Conservation (phyloP, 2,797 vertebrate species). For the Pangasius krempfi region DNA sequence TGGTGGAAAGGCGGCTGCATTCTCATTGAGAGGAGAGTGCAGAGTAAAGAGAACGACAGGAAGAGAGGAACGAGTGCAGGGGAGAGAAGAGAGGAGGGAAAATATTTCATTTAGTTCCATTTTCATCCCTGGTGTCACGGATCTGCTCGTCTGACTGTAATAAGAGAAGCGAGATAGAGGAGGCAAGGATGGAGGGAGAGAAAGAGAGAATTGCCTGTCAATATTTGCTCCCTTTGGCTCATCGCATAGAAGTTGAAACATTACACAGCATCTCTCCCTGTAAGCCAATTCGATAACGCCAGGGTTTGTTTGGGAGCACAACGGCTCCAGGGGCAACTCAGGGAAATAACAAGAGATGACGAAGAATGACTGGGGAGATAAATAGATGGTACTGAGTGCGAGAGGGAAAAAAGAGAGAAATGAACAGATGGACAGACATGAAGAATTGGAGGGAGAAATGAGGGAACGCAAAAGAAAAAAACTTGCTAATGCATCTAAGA, state of each 20-base stretch:
- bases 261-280: conserved; percentile 70
- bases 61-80: conserved; percentile 36
- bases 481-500: conserved; percentile 42
- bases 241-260: conserved; percentile 76
- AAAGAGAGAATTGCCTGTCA: conserved; percentile 77
- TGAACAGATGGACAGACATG: conserved; percentile 45
- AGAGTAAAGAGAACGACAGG: conserved; percentile 47
- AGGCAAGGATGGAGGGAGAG: conserved; percentile 32
- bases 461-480: conserved; percentile 6
- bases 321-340: conserved; percentile 64
- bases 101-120: conserved; percentile 78
- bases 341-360: conserved; percentile 65
- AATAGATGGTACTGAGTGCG: conserved; percentile 38
- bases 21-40: conserved; percentile 73
- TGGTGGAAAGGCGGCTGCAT: conserved; percentile 79
- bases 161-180: conserved; percentile 61
- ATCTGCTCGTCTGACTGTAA: conserved; percentile 71
- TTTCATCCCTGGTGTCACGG: conserved; percentile 72
- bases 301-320: conserved; percentile 72
- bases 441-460: conserved; percentile 7
- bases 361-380: conserved; percentile 58
- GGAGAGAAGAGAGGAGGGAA: conserved; percentile 47
- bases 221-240: conserved; percentile 80
- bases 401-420: conserved; percentile 33
- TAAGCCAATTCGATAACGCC: conserved; percentile 74